Evolutionary conservation across 2,113 vertebrate genomes (phyloP).

Genomic region (Prolemur simus): DNA sequence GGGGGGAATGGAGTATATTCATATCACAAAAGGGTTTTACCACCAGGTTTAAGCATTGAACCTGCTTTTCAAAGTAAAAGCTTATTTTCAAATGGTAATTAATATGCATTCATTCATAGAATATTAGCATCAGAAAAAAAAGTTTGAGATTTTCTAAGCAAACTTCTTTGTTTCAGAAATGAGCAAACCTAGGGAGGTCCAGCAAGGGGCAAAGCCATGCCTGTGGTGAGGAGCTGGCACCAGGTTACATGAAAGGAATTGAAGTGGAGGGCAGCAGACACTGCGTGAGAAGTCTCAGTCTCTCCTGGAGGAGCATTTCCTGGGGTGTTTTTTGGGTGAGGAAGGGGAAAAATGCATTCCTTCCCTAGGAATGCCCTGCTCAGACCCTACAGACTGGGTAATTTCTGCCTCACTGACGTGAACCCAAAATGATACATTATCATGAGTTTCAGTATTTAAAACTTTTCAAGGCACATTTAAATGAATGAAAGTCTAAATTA

Average conservation of each 20-base stretch:
- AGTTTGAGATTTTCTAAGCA: neutral
- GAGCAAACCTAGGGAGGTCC: neutral
- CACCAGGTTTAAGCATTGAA: neutral
- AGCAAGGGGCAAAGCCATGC: neutral
- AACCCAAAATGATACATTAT: neutral
- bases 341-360: neutral
- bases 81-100: conserved; percentile 9
- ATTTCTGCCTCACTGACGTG: neutral
- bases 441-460: neutral
- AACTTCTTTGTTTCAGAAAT: conserved; percentile 42
- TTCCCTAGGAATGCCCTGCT: neutral
- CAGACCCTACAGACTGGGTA: neutral
- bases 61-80: conserved; percentile 12
- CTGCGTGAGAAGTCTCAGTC: neutral
- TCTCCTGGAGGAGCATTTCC: neutral
- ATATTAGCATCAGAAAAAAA: neutral
- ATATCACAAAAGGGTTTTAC: neutral
- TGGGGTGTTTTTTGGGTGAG: neutral
- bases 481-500: conserved; percentile 14
- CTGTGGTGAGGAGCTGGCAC: neutral
- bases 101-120: neutral
- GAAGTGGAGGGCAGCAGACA: neutral
- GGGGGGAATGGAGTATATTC: neutral
- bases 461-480: neutral
- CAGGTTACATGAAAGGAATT: neutral